These are phyloP conservation scores for Spodoptera picta DNA, from an alignment of 2,888 invertebrate genomes.

Conservation along the genomic window DNA sequence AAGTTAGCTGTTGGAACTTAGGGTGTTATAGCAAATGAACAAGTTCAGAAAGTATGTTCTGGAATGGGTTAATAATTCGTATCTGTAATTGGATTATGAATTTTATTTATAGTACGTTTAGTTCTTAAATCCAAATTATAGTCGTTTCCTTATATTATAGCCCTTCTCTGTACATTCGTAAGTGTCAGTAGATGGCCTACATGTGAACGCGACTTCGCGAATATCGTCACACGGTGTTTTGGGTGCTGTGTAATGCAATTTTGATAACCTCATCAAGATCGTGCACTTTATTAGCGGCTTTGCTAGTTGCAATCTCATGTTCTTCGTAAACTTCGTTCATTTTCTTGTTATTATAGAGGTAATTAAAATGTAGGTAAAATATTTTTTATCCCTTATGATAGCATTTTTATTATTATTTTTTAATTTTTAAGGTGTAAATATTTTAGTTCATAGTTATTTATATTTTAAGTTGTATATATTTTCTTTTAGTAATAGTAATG, in stretches of 20 bases:
- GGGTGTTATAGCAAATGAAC: conserved; percentile 16
- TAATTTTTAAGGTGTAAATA: too few relatives aligned
- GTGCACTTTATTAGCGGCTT: conserved; percentile 64
- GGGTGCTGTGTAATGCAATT: conserved; percentile 77
- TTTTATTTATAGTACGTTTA: too few relatives aligned
- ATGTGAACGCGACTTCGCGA: conserved; percentile 62
- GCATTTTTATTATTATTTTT: too few relatives aligned
- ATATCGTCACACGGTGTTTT: conserved; percentile 70
- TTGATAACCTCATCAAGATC: conserved; percentile 74
- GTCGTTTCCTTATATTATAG: too few relatives aligned
- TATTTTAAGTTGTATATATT: too few relatives aligned
- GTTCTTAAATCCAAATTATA: too few relatives aligned
- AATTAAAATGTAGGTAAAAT: too few relatives aligned
- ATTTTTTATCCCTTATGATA: too few relatives aligned
- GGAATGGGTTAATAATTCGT: neutral
- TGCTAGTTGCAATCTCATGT: conserved; percentile 50
- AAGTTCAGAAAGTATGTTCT: conserved; percentile 7
- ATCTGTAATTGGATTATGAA: too few relatives aligned
- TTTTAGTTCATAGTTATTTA: too few relatives aligned
- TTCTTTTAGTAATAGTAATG: conserved; percentile 6
- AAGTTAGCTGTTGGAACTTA: conserved; percentile 22
- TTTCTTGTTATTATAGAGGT: conserved; percentile 30
- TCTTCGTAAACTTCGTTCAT: conserved; percentile 32
- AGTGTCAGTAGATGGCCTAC: conserved; percentile 48
- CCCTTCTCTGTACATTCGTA: conserved; percentile 52